phyloP scores from a whole-genome alignment of 1,140 invertebrate species.

The Micrasema minimum region DNA sequence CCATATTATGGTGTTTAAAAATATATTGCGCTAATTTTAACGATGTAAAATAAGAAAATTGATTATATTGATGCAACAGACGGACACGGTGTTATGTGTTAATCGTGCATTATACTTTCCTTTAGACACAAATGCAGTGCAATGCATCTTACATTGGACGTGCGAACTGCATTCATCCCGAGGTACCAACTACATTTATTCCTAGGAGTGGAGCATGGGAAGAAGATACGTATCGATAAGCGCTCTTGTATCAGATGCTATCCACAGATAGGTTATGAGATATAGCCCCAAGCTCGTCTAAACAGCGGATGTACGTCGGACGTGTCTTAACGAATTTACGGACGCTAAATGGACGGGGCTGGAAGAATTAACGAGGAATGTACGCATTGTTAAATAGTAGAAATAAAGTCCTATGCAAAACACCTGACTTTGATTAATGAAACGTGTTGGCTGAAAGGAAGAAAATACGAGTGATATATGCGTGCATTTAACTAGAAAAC shows the following conservation, averaged over 20 bases:
- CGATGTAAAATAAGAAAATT: too few relatives aligned
- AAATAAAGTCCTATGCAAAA: constrained; percentile 14
- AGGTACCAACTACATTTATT: constrained; percentile 31
- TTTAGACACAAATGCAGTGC: constrained; percentile 16
- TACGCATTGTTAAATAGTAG: constrained; percentile 28
- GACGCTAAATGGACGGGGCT: constrained; percentile 27
- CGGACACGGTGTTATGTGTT: constrained; percentile 18
- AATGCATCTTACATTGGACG: constrained; percentile 46
- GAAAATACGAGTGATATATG: neutral
- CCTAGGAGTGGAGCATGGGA: constrained; percentile 29
- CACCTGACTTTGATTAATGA: constrained; percentile 32
- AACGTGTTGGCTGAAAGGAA: neutral
- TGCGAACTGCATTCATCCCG: constrained; percentile 48
- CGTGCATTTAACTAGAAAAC: neutral
- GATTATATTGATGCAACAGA: constrained; percentile 1
- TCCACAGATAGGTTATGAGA: constrained; percentile 49
- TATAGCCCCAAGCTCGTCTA: constrained; percentile 30
- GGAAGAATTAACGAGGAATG: constrained; percentile 29
- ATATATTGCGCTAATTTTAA: too few relatives aligned
- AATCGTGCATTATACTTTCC: constrained; percentile 24
- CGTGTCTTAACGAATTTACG: constrained; percentile 38
- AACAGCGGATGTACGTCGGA: constrained; percentile 30
- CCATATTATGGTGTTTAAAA: too few relatives aligned
- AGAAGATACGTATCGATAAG: constrained; percentile 39
- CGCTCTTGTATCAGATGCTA: constrained; percentile 41